Evolutionary conservation across 2,888 invertebrate species (phyloP).

Genomic region (Antitype chi): DNA sequence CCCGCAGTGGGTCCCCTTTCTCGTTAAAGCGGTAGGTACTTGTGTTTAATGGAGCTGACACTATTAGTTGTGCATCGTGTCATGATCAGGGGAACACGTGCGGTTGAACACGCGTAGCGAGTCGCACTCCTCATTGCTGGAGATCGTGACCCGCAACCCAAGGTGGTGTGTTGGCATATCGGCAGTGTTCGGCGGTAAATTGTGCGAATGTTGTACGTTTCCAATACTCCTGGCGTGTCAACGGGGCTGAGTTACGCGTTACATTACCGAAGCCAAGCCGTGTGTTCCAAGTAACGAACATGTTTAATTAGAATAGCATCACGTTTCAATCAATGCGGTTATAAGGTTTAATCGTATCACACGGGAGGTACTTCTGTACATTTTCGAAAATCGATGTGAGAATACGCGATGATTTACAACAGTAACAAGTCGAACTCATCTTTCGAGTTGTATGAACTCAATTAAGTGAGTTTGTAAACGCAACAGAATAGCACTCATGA

Average conservation of each 20-base stretch:
- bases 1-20: conserved; percentile 21
- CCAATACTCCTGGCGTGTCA: conserved; percentile 11
- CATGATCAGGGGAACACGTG: conserved; percentile 33
- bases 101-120: conserved; percentile 17
- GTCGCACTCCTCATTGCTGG: conserved; percentile 11
- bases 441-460: conserved; percentile 2
- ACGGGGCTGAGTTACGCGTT: conserved; percentile 20
- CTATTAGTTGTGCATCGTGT: conserved; percentile 11
- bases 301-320: conserved; percentile 46
- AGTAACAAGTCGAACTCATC: not conserved
- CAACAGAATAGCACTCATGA: not conserved
- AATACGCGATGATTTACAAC: not conserved
- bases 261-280: conserved; percentile 35
- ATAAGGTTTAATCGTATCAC: conserved; percentile 17
- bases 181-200: conserved; percentile 25
- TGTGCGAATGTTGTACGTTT: conserved; percentile 29
- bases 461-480: not conserved
- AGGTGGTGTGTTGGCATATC: conserved; percentile 27
- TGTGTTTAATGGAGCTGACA: conserved; percentile 27
- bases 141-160: conserved; percentile 51
- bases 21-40: conserved; percentile 16
- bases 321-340: conserved; percentile 43
- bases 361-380: not conserved
- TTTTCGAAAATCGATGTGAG: not conserved
- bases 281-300: conserved; percentile 29